phyloP scores from a whole-genome alignment of 2,888 invertebrate species.

The Congeria kusceri region DNA sequence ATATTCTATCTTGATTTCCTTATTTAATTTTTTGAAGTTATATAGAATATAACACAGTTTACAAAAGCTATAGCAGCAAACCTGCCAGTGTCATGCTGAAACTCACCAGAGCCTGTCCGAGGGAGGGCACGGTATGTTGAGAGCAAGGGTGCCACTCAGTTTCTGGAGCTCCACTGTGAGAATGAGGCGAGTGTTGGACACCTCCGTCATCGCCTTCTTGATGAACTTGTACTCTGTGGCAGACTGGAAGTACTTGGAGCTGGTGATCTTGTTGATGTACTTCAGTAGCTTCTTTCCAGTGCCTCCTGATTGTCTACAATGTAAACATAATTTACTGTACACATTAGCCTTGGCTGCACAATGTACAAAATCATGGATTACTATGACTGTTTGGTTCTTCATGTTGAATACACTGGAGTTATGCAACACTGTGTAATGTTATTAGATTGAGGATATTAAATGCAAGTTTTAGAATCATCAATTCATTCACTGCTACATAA shows the following conservation, averaged over 20 bases:
- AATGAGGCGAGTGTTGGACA: conserved; percentile 94
- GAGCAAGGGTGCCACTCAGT: conserved; percentile 91
- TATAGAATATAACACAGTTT: too few relatives aligned
- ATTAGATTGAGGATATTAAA: too few relatives aligned
- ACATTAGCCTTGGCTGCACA: background rate
- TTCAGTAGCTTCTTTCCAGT: conserved; percentile 90
- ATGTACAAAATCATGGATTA: too few relatives aligned
- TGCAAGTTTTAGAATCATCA: too few relatives aligned
- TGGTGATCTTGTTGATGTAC: conserved; percentile 94
- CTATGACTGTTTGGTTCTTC: too few relatives aligned
- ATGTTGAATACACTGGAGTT: too few relatives aligned
- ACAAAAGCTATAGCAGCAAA: too few relatives aligned
- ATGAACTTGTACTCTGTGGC: conserved; percentile 95
- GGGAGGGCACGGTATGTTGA: conserved; percentile 95
- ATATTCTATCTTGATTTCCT: too few relatives aligned
- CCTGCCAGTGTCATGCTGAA: too few relatives aligned
- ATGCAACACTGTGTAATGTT: too few relatives aligned
- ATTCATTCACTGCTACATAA: too few relatives aligned
- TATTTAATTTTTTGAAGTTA: too few relatives aligned
- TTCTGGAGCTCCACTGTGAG: conserved; percentile 93
- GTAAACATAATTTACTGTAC: background rate
- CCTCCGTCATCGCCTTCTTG: conserved; percentile 94
- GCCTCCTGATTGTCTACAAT: conserved; percentile 60
- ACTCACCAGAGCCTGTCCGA: conserved; percentile 94
- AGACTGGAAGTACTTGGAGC: conserved; percentile 94